Conservation (phyloP, 2,113 vertebrate species). For the Cyrtonyx montezumae region DNA sequence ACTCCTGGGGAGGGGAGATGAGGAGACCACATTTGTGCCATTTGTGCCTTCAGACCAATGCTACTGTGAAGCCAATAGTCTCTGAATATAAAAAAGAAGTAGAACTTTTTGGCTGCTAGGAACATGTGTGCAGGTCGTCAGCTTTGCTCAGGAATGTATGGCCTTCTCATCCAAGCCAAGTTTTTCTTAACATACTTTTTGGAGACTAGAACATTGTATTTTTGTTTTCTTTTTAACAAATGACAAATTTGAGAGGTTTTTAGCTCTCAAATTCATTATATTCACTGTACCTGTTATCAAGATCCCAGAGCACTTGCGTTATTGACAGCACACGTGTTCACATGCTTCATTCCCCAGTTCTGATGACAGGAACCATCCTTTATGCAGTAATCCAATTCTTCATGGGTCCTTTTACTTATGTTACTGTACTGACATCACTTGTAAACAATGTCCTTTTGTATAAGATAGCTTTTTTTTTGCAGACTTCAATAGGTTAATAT, state of each 20-base stretch:
- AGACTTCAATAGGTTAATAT: not conserved
- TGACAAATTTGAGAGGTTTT: not conserved
- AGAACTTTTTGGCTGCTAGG: accelerated
- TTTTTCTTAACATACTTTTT: not conserved
- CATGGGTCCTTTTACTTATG: not conserved
- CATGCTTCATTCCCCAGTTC: not conserved
- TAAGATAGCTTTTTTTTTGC: not conserved
- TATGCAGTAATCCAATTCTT: not conserved
- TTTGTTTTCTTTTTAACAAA: not conserved
- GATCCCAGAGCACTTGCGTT: not conserved
- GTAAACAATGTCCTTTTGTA: not conserved
- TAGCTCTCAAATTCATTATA: not conserved
- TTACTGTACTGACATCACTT: not conserved
- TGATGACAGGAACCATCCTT: not conserved
- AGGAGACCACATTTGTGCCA: not conserved
- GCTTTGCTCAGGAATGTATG: not conserved
- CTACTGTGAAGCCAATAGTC: not conserved
- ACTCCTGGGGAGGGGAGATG: not conserved
- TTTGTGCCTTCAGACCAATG: not conserved
- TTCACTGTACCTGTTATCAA: not conserved
- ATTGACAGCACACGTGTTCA: not conserved
- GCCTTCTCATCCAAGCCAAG: not conserved
- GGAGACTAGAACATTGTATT: not conserved
- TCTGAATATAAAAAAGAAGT: not conserved
- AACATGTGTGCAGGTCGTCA: not conserved